Evolutionary conservation across 2,113 vertebrate genomes (phyloP).

Genomic region (Phrynosoma blainvillii): DNA sequence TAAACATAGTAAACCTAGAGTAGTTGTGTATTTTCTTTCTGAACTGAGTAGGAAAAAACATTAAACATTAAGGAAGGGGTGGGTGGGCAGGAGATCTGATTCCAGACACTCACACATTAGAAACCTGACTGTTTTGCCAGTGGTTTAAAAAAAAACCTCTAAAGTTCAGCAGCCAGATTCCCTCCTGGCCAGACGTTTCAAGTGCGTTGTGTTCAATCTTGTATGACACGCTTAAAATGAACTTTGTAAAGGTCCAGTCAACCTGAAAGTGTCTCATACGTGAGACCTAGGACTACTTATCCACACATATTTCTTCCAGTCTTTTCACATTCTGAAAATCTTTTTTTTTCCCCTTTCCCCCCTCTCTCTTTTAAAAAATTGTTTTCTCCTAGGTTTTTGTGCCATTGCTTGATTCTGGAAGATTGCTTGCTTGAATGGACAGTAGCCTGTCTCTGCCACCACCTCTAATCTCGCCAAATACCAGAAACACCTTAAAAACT

Average conservation of each 20-base stretch:
- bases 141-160: not conserved
- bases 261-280: constrained; percentile 48
- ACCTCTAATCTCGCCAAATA: accelerated
- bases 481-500: not conserved
- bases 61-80: not conserved
- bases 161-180: not conserved
- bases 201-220: constrained; percentile 46
- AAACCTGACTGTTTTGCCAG: not conserved
- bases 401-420: not conserved
- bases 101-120: not conserved
- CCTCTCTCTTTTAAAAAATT: not conserved
- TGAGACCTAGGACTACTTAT: constrained; percentile 4
- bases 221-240: constrained; percentile 56
- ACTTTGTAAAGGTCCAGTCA: constrained; percentile 56
- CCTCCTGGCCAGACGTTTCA: constrained; percentile 47
- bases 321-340: not conserved
- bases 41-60: not conserved
- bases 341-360: not conserved
- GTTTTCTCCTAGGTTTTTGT: not conserved
- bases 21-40: not conserved
- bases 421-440: not conserved
- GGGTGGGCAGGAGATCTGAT: not conserved
- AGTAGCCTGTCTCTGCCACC: not conserved
- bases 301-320: not conserved
- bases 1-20: no score